Evolutionary conservation across 2,888 invertebrate genomes (phyloP).

Genomic region (Lasioglossum lativentre): DNA sequence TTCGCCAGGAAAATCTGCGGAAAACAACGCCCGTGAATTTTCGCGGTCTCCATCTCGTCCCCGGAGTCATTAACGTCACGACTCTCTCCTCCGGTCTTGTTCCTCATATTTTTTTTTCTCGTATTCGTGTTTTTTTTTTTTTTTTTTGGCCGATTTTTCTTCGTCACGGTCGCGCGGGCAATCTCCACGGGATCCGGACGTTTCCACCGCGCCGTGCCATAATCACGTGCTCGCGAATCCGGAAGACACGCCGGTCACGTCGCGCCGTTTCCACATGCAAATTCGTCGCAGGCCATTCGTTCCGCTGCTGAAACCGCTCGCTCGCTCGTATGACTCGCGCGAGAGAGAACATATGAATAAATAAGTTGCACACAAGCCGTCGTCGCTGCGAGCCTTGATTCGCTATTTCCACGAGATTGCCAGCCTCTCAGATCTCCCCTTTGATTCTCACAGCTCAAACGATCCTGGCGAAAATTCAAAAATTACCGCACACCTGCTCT

Average conservation of each 20-base stretch:
- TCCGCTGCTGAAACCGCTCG: not conserved
- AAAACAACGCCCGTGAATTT: constrained; percentile 18
- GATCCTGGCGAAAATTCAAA: not conserved
- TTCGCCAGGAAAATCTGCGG: not conserved
- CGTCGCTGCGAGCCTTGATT: no score
- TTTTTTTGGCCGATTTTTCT: not conserved
- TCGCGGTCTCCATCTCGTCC: not conserved
- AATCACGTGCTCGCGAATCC: not conserved
- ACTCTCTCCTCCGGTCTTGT: not conserved
- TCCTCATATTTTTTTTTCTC: not conserved
- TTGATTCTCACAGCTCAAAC: not conserved
- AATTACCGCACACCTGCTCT: not conserved
- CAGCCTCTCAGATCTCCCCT: not conserved
- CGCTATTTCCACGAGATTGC: not conserved
- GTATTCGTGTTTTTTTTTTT: not conserved
- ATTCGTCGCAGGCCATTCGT: constrained; percentile 11
- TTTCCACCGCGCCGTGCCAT: not conserved
- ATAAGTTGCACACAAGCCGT: not conserved
- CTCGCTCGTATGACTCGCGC: not conserved
- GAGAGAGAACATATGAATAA: constrained; percentile 1
- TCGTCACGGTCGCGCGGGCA: not conserved
- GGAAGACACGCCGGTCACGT: constrained; percentile 2
- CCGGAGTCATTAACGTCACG: constrained; percentile 7
- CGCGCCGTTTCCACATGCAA: constrained; percentile 15
- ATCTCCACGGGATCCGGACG: not conserved